Percentiles rank a stretch among this genome's conserved stretches.
phyloP scores from a whole-genome alignment of 2,888 invertebrate species.

The Lordiphosa andalusiaca region DNA sequence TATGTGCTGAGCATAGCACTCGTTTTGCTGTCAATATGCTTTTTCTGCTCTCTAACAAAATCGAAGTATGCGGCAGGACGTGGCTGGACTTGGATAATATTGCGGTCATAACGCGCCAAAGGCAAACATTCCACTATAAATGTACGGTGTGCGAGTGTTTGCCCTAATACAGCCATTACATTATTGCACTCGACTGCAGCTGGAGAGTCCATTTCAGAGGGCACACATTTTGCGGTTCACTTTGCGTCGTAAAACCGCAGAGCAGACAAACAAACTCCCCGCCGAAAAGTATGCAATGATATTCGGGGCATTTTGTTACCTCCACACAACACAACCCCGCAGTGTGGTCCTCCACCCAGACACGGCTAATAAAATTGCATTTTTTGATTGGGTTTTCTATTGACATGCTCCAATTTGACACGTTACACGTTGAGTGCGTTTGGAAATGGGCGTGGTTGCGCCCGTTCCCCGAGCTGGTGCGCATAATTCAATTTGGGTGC shows the following conservation, averaged over 20 bases:
- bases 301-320: not conserved
- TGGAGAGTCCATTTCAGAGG: conserved; percentile 49
- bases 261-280: conserved; percentile 35
- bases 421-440: conserved; percentile 15
- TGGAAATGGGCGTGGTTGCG: conserved; percentile 2
- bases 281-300: conserved; percentile 43
- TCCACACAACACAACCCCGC: not conserved
- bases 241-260: conserved; percentile 42
- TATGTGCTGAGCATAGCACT: conserved; percentile 48
- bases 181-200: conserved; percentile 69
- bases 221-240: conserved; percentile 29
- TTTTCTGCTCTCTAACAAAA: conserved; percentile 31
- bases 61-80: conserved; percentile 47
- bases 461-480: not conserved
- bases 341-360: conserved; percentile 6
- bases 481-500: conserved; percentile 3
- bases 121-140: conserved; percentile 21
- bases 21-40: conserved; percentile 29
- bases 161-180: conserved; percentile 57
- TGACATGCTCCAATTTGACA: conserved; percentile 25
- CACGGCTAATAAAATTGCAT: conserved; percentile 26
- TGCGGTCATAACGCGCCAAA: conserved; percentile 56
- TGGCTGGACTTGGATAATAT: conserved; percentile 57
- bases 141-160: conserved; percentile 5
- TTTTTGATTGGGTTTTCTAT: conserved; percentile 36